Evolutionary conservation across 2,888 invertebrate genomes (phyloP).

Genomic region (Cabera pusaria): DNA sequence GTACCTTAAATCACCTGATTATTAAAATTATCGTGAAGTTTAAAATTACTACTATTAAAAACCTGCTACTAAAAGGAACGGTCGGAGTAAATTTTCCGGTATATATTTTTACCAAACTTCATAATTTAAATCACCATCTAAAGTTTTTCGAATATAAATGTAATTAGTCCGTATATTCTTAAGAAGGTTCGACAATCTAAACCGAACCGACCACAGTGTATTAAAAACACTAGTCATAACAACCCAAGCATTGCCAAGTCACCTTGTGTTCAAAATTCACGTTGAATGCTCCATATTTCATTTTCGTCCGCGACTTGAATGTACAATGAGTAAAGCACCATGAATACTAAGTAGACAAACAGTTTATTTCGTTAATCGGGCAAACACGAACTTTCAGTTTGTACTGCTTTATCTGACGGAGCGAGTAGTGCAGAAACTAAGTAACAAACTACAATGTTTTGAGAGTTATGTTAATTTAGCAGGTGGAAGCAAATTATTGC

Average conservation of each 20-base stretch:
- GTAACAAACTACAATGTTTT: conserved; percentile 16
- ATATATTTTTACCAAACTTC: too few species aligned
- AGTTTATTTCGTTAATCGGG: conserved; percentile 80
- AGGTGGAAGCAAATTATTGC: conserved; percentile 17
- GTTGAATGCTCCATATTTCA: conserved; percentile 80
- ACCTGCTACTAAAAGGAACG: too few species aligned
- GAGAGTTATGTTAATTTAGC: conserved; percentile 7
- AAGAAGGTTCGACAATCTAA: conserved; percentile 10
- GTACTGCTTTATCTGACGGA: conserved; percentile 55
- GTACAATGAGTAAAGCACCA: conserved; percentile 71
- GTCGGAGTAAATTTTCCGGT: too few species aligned
- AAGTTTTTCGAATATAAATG: too few species aligned
- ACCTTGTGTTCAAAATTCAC: conserved; percentile 73
- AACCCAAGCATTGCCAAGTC: conserved; percentile 57
- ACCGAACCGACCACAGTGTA: conserved; percentile 22
- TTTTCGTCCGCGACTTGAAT: conserved; percentile 72
- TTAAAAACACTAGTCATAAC: conserved; percentile 35
- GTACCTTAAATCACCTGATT: too few species aligned
- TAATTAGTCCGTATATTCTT: too few species aligned
- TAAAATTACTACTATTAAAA: too few species aligned
- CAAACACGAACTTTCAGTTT: conserved; percentile 76
- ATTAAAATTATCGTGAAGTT: too few species aligned
- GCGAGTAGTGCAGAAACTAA: conserved; percentile 29
- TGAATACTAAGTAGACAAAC: conserved; percentile 78
- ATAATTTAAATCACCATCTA: too few species aligned